Conservation (phyloP, 2,888 invertebrate genomes). For the Campoplex capitator region DNA sequence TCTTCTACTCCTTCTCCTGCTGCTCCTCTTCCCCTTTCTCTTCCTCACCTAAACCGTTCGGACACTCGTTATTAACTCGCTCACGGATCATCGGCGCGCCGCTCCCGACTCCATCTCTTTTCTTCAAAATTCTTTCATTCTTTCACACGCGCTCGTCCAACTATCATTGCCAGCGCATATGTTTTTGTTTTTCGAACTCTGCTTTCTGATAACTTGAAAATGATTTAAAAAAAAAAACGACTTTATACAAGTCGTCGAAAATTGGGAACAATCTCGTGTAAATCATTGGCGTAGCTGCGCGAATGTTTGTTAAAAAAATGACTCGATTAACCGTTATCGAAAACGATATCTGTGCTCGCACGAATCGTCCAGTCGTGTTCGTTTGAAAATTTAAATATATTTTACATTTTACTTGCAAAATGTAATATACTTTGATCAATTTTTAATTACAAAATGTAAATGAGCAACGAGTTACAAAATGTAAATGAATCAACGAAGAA, state of each 20-base stretch:
- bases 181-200: too few relatives aligned
- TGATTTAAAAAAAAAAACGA: neutral
- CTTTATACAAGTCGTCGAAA: neutral
- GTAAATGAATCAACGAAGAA: neutral
- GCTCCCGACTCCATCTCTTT: neutral
- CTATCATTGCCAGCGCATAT: neutral
- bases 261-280: neutral
- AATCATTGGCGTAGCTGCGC: too few relatives aligned
- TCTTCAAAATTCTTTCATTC: slow-evolving; percentile 7
- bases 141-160: neutral
- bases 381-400: neutral
- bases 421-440: too few relatives aligned
- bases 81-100: slow-evolving; percentile 9
- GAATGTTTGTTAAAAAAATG: too few relatives aligned
- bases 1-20: slow-evolving; percentile 17
- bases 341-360: neutral
- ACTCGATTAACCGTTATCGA: too few relatives aligned
- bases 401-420: too few relatives aligned
- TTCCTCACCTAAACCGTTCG: slow-evolving; percentile 63
- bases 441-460: too few relatives aligned
- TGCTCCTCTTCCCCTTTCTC: slow-evolving; percentile 32
- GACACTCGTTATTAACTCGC: slow-evolving; percentile 35
- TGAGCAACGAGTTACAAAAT: neutral
- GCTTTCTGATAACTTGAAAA: neutral
- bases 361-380: neutral